Evolutionary conservation across 2,113 vertebrate species (phyloP).

Genomic region (Columbina picui): DNA sequence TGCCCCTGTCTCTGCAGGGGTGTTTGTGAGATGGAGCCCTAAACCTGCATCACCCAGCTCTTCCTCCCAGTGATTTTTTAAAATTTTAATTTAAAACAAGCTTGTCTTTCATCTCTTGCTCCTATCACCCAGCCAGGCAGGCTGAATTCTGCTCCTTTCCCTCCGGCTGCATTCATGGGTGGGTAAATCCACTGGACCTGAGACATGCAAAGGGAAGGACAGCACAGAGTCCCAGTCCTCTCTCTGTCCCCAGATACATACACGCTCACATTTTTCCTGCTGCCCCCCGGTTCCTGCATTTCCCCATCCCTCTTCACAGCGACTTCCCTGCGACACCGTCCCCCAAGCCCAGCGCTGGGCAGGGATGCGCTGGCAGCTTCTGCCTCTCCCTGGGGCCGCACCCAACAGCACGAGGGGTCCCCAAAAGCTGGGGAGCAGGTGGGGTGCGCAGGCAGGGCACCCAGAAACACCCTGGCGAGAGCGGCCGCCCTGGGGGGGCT

Average conservation of each 20-base stretch:
- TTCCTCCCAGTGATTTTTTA: not conserved
- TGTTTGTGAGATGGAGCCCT: not conserved
- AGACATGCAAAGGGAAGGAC: not conserved
- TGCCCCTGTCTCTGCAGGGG: not conserved
- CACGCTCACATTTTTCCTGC: not conserved
- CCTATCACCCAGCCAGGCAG: not conserved
- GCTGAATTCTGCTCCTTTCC: not conserved
- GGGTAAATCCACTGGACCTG: not conserved
- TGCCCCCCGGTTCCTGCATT: not conserved
- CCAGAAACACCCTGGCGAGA: not conserved
- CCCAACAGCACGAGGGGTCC: rapidly evolving
- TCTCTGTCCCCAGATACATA: not conserved
- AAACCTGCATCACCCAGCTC: not conserved
- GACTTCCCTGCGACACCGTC: not conserved
- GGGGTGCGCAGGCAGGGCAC: not conserved
- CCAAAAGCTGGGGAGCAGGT: rapidly evolving
- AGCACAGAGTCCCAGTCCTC: not conserved
- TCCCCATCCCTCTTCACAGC: not conserved
- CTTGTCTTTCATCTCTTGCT: not conserved
- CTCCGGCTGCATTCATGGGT: not conserved
- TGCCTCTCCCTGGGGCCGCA: not conserved
- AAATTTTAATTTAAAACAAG: too few species aligned
- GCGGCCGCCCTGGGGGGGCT: rapidly evolving
- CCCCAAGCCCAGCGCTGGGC: not conserved
- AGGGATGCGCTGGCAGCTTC: not conserved